Evolutionary conservation across 2,797 vertebrate species (phyloP), one percentile per base, ranked within the genome.

Genomic region (Rhinophrynus dorsalis): DNA sequence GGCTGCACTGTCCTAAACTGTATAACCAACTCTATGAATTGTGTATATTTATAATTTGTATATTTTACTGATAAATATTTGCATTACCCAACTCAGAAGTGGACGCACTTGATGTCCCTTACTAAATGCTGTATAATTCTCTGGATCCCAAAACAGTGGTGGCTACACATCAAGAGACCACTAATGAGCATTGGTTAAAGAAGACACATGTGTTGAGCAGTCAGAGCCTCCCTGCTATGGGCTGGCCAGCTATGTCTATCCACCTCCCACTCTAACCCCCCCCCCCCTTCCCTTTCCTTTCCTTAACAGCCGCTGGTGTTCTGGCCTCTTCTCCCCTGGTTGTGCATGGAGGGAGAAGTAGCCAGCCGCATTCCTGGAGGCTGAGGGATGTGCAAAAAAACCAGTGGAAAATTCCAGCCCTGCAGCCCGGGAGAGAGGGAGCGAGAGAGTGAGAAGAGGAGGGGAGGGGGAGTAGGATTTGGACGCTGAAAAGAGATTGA

Each of bases 361-460:
- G 69, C 61, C 69, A 73, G 69, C 69, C 69, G 62, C 69, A 73
- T 73, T 73, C 69, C 69, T 73, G 69, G 69, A 73, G 69, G 69
- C 69, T 73, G 69, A 73, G 62, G 69, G 69, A 73, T 73, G 68
- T 72, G 68, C 68, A 72, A 72, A 72, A 40, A 65, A 72, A 72
- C 68, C 68, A 72, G 68, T 72, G 68, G 68, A 72, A 72, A 72
- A 72, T 72, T 72, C 68, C 68, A 72, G 68, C 68, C 68, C 68
- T 58, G 68, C 67, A 70, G 67, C 68, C 60, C 32, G 68, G 68
- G 60, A 71, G 68, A 70, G 67, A 69, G 67, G 57, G 67, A 68
- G 55, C 54, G 55, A 68, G 55, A 54, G 55, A 60, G 67, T 69
- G 47, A 45, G 57, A 54, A 68, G 67, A 60, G 47, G 35, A 61